Evolutionary conservation across 92 coral and sea anemone genomes (phyloP).

Genomic region (Hydrozoanthus gracilis): DNA sequence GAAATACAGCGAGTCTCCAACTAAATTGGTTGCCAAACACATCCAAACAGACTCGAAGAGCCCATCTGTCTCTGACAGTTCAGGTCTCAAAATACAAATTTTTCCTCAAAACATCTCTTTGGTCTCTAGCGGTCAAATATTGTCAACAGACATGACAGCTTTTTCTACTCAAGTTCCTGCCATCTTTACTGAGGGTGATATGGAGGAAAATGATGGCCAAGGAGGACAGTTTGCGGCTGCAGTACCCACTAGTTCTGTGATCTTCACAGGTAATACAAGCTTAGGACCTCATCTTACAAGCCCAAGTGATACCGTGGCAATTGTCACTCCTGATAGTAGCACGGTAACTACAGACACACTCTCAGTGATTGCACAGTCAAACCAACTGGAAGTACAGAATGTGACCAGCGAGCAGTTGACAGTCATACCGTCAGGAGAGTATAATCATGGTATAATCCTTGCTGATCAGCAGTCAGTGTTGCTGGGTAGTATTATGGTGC

Average conservation of each 20-base stretch:
- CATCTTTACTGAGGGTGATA: constrained; percentile 95
- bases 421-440: constrained; percentile 76
- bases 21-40: not conserved
- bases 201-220: constrained; percentile 81
- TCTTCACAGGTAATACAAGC: constrained; percentile 9
- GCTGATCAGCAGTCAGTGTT: constrained; percentile 80
- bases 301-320: constrained; percentile 30
- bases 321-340: constrained; percentile 25
- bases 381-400: constrained; percentile 9
- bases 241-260: constrained; percentile 26
- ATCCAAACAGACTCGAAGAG: constrained; percentile 1
- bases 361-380: constrained; percentile 29
- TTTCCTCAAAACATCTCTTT: constrained; percentile 79
- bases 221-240: constrained; percentile 31
- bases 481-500: constrained; percentile 75
- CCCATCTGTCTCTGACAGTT: constrained; percentile 4
- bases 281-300: constrained; percentile 30
- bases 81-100: constrained; percentile 72
- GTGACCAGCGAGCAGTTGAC: constrained; percentile 55
- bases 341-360: constrained; percentile 73
- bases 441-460: constrained; percentile 68
- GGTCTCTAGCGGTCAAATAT: constrained; percentile 67
- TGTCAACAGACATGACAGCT: constrained; percentile 72
- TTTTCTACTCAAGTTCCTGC: constrained; percentile 92
- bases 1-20: not conserved